These are phyloP conservation scores for Penaeus monodon DNA, from an alignment of 2,888 invertebrate genomes.

Conservation along the genomic window DNA sequence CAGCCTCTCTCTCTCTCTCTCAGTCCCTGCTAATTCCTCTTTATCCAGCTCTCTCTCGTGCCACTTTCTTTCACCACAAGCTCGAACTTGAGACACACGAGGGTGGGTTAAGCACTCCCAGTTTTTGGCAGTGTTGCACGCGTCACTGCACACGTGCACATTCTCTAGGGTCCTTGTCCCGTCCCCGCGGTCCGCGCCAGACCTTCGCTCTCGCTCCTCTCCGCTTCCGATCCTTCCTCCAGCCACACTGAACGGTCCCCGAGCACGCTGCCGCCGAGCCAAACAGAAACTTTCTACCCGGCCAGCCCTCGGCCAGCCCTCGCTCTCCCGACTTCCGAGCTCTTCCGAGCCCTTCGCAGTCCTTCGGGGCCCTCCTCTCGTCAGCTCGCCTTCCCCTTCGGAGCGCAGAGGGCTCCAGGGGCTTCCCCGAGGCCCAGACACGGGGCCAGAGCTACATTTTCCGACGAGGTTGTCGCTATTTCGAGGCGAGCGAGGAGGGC, in stretches of 20 bases:
- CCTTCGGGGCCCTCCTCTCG: too few relatives aligned
- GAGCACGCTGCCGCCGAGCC: slow-evolving; percentile 22
- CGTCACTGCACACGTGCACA: slow-evolving; percentile 40
- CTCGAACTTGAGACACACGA: slow-evolving; percentile 39
- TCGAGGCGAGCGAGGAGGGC: too few relatives aligned
- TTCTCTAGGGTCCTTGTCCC: slow-evolving; percentile 48
- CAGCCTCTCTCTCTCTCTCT: slow-evolving; percentile 7
- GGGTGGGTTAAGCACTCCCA: slow-evolving; percentile 54
- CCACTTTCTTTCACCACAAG: slow-evolving; percentile 2
- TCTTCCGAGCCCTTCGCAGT: too few relatives aligned
- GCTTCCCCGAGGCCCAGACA: too few relatives aligned
- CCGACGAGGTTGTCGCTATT: too few relatives aligned
- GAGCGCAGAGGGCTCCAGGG: too few relatives aligned
- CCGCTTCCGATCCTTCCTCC: slow-evolving; percentile 43
- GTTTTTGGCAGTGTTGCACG: slow-evolving; percentile 49
- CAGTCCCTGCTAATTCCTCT: not conserved
- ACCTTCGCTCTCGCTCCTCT: slow-evolving; percentile 29
- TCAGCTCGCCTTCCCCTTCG: too few relatives aligned
- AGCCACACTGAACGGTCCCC: slow-evolving; percentile 46
- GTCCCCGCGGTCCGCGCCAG: slow-evolving; percentile 45
- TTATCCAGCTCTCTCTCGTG: not conserved
- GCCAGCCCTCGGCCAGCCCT: too few relatives aligned
- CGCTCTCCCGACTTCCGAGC: too few relatives aligned
- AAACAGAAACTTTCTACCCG: too few relatives aligned
- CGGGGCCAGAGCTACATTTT: too few relatives aligned